phyloP scores from a whole-genome alignment of 1,140 invertebrate species.

The Zaprionus vittiger region DNA sequence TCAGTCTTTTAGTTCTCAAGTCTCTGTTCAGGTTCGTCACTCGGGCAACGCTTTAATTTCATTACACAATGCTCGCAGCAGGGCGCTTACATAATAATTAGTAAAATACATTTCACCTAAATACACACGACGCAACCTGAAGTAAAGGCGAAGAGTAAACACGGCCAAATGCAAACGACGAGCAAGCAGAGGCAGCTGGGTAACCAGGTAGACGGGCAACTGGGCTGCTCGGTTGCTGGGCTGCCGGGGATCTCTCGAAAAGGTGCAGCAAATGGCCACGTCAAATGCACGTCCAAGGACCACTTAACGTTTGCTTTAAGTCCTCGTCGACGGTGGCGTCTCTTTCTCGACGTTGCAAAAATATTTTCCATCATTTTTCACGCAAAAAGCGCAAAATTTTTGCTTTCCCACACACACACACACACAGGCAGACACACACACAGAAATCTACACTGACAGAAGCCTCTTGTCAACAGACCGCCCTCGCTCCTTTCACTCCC shows the following conservation, averaged over 20 bases:
- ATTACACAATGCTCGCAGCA: conserved; percentile 61
- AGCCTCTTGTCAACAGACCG: conserved; percentile 59
- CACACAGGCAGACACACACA: neutral
- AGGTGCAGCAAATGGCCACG: conserved; percentile 66
- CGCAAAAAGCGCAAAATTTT: conserved; percentile 69
- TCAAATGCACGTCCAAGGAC: conserved; percentile 73
- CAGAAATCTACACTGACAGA: conserved; percentile 18
- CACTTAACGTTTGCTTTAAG: conserved; percentile 63
- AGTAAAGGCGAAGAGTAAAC: conserved; percentile 49
- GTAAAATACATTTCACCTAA: conserved; percentile 81
- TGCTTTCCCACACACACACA: conserved; percentile 37
- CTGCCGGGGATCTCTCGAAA: conserved; percentile 13
- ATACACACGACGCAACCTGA: conserved; percentile 54
- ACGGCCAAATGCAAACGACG: conserved; percentile 12
- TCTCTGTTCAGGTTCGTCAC: neutral
- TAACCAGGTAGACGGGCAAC: neutral
- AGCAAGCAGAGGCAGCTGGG: neutral
- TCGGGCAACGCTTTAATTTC: conserved; percentile 68
- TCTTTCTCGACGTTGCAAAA: conserved; percentile 50
- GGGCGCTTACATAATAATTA: conserved; percentile 78
- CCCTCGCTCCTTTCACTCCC: conserved; percentile 3
- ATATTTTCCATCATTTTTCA: conserved; percentile 81
- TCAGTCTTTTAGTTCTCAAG: neutral
- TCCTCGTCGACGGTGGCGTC: conserved; percentile 32
- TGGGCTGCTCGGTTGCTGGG: conserved; percentile 13